Evolutionary conservation across 2,888 invertebrate species (phyloP), one percentile per base, ranked within the genome.

Genomic region (Herminia tarsipennalis): DNA sequence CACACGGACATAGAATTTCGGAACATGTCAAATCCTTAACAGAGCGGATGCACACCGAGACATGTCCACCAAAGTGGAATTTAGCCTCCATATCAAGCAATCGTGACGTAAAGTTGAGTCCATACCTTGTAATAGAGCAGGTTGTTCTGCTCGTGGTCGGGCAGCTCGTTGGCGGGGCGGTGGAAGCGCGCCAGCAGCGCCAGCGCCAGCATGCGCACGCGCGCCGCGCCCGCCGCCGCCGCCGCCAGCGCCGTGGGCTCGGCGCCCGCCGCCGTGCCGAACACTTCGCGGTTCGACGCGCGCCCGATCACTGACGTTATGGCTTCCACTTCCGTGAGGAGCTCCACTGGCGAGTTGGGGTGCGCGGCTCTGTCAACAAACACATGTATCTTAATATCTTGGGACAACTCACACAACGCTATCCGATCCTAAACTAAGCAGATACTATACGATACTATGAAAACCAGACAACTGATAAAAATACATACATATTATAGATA

Each of bases 261-360:
- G 58, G 57, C 52, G 76, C 70, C 60, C 14, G 76, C 64, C 20
- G 17, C 36, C n/a, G 12, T 30, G 27, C 80, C 84, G 75, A 76
- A 71, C 67, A 85, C 83, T 39, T 83, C 89, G 59, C 82, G 92
- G 79, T 93, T 93, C 8, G 95, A 93, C 1, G 95, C 94, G 53
- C 96, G 93, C 0, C 95, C 93, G 50, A 96, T 92, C 13, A 96
- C 93, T 0, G 94, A 94, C 0, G 97, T 97, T 1, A 97, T 88
- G 8, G 95, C 93, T 2, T 96, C 94, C 28, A 97, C 88, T 79
- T 98, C 97, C 56, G 94, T 92, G 17, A 98, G 85, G 14, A 95
- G 93, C 0, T 94, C 93, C 1, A 93, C 72, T 0, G 95, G 93
- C 4, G 96, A 92, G 39, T 92, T 92, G 0, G 95, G 95, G 57